A percentile compares a stretch with the other conserved stretches of the same genome.
These are phyloP conservation scores for Carassius carassius DNA, from an alignment of 2,113 vertebrate genomes.

Conservation along the genomic window DNA sequence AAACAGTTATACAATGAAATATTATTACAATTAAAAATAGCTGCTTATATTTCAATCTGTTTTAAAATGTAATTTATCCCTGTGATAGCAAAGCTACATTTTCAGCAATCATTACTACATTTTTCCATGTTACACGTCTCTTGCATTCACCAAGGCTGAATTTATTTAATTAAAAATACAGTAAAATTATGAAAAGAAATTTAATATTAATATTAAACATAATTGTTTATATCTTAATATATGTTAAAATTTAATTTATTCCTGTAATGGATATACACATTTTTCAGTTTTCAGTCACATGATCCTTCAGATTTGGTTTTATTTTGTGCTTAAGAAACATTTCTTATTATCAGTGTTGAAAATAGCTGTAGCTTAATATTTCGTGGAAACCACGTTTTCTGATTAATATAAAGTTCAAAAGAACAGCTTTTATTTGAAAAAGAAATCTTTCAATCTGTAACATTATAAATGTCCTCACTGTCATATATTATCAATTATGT, in stretches of 20 bases:
- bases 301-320: not conserved
- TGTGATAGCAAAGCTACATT: no score
- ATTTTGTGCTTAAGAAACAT: not conserved
- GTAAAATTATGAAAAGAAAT: no score
- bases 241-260: not conserved
- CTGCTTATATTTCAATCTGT: no score
- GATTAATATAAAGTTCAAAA: not conserved
- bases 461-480: not conserved
- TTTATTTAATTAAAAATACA: not conserved
- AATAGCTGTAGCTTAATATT: not conserved
- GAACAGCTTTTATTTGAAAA: not conserved
- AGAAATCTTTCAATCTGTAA: not conserved
- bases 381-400: not conserved
- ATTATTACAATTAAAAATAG: no score
- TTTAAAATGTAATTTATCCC: no score
- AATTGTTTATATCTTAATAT: not conserved
- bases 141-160: no score
- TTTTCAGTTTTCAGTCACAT: not conserved
- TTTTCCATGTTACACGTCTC: no score
- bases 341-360: not conserved
- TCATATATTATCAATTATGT: not conserved
- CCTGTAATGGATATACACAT: not conserved
- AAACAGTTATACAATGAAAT: no score
- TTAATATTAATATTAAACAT: not conserved
- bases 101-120: no score